A percentile compares a stretch with the other conserved stretches of the same genome.
phyloP scores from a whole-genome alignment of 2,113 vertebrate species.

The Sylvilagus bachmani region DNA sequence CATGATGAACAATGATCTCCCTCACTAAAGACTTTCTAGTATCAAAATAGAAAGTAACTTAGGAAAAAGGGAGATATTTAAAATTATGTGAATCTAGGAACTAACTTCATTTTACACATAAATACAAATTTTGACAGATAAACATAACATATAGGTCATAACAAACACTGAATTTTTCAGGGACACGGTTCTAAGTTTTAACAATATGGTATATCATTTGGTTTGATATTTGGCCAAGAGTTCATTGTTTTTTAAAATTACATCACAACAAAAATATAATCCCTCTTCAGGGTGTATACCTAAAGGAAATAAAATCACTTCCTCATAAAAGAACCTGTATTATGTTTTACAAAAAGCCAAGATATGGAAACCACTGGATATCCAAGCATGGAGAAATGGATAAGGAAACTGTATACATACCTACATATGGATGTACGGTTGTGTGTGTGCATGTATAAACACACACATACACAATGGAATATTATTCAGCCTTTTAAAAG shows the following conservation, averaged over 20 bases:
- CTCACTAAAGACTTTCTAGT: not conserved
- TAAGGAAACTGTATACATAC: not conserved
- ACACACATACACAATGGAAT: not conserved
- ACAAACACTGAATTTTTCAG: not conserved
- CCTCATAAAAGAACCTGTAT: not conserved
- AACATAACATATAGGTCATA: not conserved
- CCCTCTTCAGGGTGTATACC: not conserved
- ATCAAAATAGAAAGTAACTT: not conserved
- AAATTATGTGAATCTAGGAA: not conserved
- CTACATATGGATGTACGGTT: not conserved
- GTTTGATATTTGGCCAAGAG: not conserved
- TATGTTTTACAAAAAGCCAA: not conserved
- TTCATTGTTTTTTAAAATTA: conserved; percentile 8
- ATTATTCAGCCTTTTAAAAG: not conserved
- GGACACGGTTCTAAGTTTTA: not conserved
- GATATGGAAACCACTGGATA: not conserved
- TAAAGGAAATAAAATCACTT: not conserved
- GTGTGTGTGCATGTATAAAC: no score
- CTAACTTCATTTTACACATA: not conserved
- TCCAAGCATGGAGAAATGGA: not conserved
- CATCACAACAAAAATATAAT: not conserved
- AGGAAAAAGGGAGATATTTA: not conserved
- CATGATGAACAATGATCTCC: not conserved
- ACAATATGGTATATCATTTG: not conserved
- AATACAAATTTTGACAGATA: not conserved